phyloP scores from a whole-genome alignment of 2,113 vertebrate species.

The Petaurus breviceps region DNA sequence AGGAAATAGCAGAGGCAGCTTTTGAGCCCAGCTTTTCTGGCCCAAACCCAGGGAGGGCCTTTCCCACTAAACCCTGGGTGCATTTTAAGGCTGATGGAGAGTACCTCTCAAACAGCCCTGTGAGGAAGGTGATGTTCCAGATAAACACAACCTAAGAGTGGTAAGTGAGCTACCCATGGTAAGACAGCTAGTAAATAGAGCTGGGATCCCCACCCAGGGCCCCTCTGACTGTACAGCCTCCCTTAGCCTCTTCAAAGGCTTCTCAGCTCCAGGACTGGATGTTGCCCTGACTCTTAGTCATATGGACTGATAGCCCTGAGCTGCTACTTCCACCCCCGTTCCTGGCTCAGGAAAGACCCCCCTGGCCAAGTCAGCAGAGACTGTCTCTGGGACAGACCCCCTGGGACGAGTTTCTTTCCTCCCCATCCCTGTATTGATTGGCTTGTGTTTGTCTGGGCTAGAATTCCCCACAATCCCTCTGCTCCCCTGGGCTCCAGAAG shows the following conservation, averaged over 20 bases:
- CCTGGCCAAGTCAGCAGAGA: neutral
- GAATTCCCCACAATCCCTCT: neutral
- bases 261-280: neutral
- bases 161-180: neutral
- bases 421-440: neutral
- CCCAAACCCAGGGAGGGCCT: neutral
- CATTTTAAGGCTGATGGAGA: neutral
- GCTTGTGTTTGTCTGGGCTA: neutral
- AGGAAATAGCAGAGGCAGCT: neutral
- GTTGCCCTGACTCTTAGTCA: neutral
- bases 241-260: neutral
- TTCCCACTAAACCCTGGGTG: neutral
- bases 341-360: neutral
- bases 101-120: neutral
- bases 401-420: neutral
- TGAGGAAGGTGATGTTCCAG: neutral
- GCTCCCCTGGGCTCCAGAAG: neutral
- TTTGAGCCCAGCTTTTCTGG: neutral
- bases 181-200: neutral
- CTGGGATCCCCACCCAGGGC: neutral
- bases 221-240: neutral
- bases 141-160: neutral
- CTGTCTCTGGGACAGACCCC: neutral
- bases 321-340: no score
- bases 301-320: neutral